phyloP scores from a whole-genome alignment of 2,113 vertebrate species.

The Tragelaphus scriptus region DNA sequence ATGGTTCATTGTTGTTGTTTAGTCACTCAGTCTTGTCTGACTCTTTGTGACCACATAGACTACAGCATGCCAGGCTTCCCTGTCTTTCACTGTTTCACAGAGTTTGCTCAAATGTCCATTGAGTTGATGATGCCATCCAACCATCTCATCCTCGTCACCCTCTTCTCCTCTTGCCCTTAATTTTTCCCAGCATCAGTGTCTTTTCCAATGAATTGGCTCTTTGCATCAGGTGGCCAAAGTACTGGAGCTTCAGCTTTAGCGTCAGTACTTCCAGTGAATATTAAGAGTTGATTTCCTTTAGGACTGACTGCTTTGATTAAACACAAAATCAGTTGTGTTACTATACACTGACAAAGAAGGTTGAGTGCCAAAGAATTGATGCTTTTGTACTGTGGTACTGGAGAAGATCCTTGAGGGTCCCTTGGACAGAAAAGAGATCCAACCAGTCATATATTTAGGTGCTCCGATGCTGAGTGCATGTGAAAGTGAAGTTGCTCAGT shows the following conservation, averaged over 20 bases:
- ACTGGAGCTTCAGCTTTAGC: background rate
- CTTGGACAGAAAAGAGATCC: background rate
- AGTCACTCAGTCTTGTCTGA: background rate
- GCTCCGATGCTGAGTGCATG: background rate
- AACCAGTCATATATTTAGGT: background rate
- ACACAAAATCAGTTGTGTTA: background rate
- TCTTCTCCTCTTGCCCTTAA: background rate
- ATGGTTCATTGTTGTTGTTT: background rate
- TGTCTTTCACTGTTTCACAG: background rate
- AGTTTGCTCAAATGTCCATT: background rate
- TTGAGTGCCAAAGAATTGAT: accelerated
- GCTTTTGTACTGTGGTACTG: background rate
- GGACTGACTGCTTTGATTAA: background rate
- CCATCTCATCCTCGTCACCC: background rate
- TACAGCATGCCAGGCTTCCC: background rate
- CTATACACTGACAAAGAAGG: background rate
- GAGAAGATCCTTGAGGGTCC: background rate
- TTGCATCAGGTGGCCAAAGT: background rate
- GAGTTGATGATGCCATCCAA: background rate
- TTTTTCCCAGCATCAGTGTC: background rate
- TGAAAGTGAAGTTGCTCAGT: too few relatives aligned
- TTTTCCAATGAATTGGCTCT: background rate
- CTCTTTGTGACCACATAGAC: background rate
- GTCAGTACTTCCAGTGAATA: background rate
- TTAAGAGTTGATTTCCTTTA: background rate